These are phyloP conservation scores for Aphelinus atriplicis DNA, from an alignment of 1,140 invertebrate genomes.

Conservation along the genomic window DNA sequence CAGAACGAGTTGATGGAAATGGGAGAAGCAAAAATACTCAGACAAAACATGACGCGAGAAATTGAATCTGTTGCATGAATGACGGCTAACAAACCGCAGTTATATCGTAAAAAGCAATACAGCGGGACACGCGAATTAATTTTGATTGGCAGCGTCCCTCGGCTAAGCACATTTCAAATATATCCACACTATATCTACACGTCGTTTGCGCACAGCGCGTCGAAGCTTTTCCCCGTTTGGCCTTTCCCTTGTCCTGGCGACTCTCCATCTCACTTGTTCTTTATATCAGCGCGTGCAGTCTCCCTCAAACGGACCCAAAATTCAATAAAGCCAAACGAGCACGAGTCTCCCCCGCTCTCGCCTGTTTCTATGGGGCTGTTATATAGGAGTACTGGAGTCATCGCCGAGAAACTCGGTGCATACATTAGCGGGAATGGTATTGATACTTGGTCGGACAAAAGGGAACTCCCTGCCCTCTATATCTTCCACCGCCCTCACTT, in stretches of 20 bases:
- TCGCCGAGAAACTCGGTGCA: constrained; percentile 46
- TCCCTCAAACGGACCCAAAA: constrained; percentile 63
- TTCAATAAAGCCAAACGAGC: constrained; percentile 65
- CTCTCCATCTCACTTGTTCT: constrained; percentile 31
- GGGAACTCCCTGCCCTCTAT: constrained; percentile 42
- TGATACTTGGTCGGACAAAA: constrained; percentile 55
- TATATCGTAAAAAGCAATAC: constrained; percentile 67
- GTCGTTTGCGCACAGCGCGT: constrained; percentile 12
- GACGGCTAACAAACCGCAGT: constrained; percentile 67
- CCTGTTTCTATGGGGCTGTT: constrained; percentile 44
- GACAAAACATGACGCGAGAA: constrained; percentile 41
- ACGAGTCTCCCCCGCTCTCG: constrained; percentile 49
- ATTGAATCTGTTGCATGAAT: constrained; percentile 65
- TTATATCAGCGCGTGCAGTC: constrained; percentile 40
- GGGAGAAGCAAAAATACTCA: not conserved
- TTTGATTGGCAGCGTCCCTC: constrained; percentile 57
- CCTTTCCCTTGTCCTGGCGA: constrained; percentile 39
- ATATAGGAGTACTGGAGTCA: constrained; percentile 47
- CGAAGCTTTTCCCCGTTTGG: constrained; percentile 29
- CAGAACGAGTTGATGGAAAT: not conserved
- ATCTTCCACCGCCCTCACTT: constrained; percentile 20
- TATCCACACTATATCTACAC: constrained; percentile 29
- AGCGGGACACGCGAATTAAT: constrained; percentile 64
- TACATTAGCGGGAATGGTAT: constrained; percentile 54
- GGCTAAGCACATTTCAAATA: constrained; percentile 43